A percentile compares a stretch with the other conserved stretches of the same genome.
Conservation (phyloP, 2,113 vertebrate species). For the Coracopsis vasa region DNA sequence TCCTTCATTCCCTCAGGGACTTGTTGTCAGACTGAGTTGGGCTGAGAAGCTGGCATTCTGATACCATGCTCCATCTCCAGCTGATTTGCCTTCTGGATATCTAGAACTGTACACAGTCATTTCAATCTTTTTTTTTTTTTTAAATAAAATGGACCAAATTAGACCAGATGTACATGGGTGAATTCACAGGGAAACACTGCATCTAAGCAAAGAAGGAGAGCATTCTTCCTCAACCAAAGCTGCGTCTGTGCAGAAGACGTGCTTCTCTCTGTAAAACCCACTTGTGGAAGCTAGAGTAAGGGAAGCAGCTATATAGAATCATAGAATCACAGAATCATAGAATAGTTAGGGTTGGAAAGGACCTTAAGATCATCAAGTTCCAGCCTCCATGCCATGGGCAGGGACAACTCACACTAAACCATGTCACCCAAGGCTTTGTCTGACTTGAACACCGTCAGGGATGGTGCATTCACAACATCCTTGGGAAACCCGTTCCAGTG, state of each 20-base stretch:
- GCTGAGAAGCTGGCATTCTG: slow-evolving; percentile 11
- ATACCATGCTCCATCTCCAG: not conserved
- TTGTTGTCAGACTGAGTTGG: slow-evolving; percentile 27
- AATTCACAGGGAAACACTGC: not conserved
- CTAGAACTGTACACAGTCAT: not conserved
- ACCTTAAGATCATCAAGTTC: not conserved
- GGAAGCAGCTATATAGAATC: not conserved
- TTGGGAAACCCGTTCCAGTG: too few species aligned
- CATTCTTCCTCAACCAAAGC: not conserved
- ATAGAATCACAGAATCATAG: too few species aligned
- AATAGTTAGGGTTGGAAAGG: not conserved
- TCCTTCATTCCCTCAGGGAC: not conserved
- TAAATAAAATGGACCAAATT: not conserved
- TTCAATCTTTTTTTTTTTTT: not conserved
- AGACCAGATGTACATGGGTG: not conserved
- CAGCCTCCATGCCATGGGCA: not conserved
- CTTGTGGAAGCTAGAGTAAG: not conserved
- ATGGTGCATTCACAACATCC: too few species aligned
- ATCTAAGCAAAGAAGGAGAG: not conserved
- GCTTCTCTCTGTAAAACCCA: not conserved
- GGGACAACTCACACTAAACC: too few species aligned
- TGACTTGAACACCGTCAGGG: too few species aligned
- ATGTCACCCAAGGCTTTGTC: too few species aligned
- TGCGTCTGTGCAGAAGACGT: too few species aligned
- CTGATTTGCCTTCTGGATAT: slow-evolving; percentile 36